A percentile compares a stretch with the other conserved stretches of the same genome.
phyloP scores from a whole-genome alignment of 2,113 vertebrate species.

The Trematocara marginatum region DNA sequence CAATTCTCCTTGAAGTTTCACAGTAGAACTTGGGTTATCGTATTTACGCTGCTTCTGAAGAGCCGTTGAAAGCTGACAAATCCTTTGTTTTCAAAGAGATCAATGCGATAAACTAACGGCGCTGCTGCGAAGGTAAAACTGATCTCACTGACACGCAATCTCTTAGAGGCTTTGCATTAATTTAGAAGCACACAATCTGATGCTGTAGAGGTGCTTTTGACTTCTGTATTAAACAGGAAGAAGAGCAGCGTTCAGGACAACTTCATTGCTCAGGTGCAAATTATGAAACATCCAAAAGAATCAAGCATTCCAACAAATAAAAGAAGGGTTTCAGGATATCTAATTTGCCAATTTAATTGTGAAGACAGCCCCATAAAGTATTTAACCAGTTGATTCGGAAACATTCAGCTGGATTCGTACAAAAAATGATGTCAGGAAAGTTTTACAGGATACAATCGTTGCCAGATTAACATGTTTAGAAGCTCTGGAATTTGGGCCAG shows the following conservation, averaged over 20 bases:
- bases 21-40: neutral
- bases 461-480: neutral
- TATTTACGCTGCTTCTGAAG: neutral
- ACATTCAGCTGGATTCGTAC: neutral
- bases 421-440: neutral
- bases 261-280: neutral
- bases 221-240: conserved; percentile 2
- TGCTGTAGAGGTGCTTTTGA: neutral
- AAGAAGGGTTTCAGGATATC: neutral
- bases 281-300: neutral
- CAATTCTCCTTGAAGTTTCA: neutral
- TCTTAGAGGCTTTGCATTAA: neutral
- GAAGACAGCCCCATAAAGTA: neutral
- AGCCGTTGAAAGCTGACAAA: neutral
- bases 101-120: neutral
- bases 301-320: neutral
- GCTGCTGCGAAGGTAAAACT: neutral
- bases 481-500: neutral
- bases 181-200: neutral
- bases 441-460: neutral
- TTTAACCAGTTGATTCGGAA: neutral
- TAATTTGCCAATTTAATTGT: neutral
- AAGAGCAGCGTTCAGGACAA: neutral
- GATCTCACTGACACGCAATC: neutral
- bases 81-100: neutral